Conservation (phyloP, 1,140 invertebrate species). For the Lutraria rhynchaena region DNA sequence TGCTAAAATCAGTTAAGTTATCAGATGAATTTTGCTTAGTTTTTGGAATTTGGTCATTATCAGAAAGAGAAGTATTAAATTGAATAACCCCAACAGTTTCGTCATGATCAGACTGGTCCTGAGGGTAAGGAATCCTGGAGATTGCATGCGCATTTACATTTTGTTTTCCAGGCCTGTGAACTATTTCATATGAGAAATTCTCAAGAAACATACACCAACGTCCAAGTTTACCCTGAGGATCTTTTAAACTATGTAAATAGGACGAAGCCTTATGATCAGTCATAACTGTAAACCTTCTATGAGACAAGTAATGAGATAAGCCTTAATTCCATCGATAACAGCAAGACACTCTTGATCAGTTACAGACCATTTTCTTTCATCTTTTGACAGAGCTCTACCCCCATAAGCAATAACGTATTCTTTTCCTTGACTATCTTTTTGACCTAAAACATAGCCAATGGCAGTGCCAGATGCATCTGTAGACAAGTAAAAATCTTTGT, state of each 20-base stretch:
- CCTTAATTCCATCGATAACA: constrained; percentile 52
- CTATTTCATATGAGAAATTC: constrained; percentile 31
- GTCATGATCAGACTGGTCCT: constrained; percentile 5
- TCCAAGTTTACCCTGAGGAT: constrained; percentile 33
- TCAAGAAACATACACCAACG: constrained; percentile 56
- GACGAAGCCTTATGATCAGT: constrained; percentile 57
- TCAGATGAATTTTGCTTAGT: background rate
- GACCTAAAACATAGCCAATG: constrained; percentile 60
- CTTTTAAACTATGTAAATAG: constrained; percentile 49
- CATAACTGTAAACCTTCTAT: constrained; percentile 49
- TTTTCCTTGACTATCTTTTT: constrained; percentile 52
- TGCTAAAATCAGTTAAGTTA: background rate
- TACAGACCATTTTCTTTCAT: constrained; percentile 53
- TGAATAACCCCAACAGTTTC: background rate
- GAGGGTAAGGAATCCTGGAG: constrained; percentile 28
- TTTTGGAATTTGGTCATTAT: background rate
- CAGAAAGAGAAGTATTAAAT: background rate
- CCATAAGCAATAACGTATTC: constrained; percentile 66
- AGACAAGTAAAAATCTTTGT: constrained; percentile 62
- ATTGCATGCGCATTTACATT: constrained; percentile 47
- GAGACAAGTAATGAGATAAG: constrained; percentile 55
- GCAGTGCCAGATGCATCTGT: constrained; percentile 62
- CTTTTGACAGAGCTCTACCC: constrained; percentile 75
- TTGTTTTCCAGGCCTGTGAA: constrained; percentile 39
- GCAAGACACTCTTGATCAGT: constrained; percentile 37